These are phyloP conservation scores for Thymallus thymallus DNA, from an alignment of 2,113 vertebrate species.

Conservation along the genomic window DNA sequence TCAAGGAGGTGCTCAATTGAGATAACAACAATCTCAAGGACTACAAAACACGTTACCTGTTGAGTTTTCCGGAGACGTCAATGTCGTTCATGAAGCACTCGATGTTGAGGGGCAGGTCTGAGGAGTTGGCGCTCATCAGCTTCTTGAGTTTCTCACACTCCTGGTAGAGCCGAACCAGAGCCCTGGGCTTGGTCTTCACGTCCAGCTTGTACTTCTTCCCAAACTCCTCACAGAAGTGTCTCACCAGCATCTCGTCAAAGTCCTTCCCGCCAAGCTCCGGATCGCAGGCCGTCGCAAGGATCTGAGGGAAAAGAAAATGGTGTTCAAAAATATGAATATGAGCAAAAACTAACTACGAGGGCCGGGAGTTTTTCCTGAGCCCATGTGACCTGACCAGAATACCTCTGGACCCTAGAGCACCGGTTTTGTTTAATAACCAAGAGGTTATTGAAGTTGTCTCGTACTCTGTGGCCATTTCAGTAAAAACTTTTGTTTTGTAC, in stretches of 20 bases:
- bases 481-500: neutral
- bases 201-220: conserved; percentile 94
- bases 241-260: conserved; percentile 89
- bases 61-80: conserved; percentile 90
- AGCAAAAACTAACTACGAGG: too few relatives aligned
- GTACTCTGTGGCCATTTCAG: too few relatives aligned
- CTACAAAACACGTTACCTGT: conserved; percentile 75
- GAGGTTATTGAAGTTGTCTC: too few relatives aligned
- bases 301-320: conserved; percentile 62
- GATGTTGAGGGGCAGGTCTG: conserved; percentile 92
- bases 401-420: too few relatives aligned
- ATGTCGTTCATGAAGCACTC: conserved; percentile 99
- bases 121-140: conserved; percentile 95
- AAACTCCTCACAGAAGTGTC: conserved; percentile 93
- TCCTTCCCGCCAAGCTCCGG: conserved; percentile 89
- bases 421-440: too few relatives aligned
- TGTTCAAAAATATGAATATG: conserved; percentile 1
- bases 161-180: conserved; percentile 89
- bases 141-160: conserved; percentile 98
- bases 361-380: too few relatives aligned
- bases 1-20: too few relatives aligned
- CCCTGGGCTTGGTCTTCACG: conserved; percentile 89
- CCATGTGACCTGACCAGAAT: too few relatives aligned
- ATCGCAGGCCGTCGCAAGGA: conserved; percentile 91
- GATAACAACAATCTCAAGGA: too few relatives aligned